Base-by-base conservation (phyloP, 2,113 vertebrate species). In the Cheirogaleus medius region DNA sequence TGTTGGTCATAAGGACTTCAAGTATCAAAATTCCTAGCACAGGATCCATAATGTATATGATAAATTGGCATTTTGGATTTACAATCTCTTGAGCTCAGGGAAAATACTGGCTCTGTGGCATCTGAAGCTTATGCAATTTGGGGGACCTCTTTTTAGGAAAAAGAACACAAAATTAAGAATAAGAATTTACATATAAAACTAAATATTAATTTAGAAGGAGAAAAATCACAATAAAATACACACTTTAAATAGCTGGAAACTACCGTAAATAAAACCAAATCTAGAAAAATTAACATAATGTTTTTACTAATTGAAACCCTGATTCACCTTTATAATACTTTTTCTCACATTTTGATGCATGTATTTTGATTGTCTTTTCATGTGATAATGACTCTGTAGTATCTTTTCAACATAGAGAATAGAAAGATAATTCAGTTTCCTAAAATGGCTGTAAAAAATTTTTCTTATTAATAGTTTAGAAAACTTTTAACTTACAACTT, bases 241-340 rank as follows among this genome's bases (percentile, higher is more conserved):
- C 4, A n/a, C 64, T 89, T 89, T 69, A 47, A 87, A 81, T 64
- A 94, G 23, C n/a, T 77, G 39, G 42, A 83, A 92, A 82, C 58
- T 77, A 37, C 0, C 9, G 27, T 58, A 90, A 92, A n/a, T 88
- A 68, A 96, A 95, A 91, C 47, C 95, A 74, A 93, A 83, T 60
- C 34, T 18, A 91, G 42, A 91, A 73, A 96, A 91, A 74, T 77
- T 29, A 76, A 39, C 17, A 64, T 49, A 25, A 82, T 49, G 3
- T n/a, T 73, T 91, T 94, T 82, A 39, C 10, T 82, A 76, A 56
- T 18, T 89, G 13, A 92, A 90, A 92, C 10, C 60, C 52, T 90
- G 54, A 60, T 23, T 13, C 52, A 86, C 32, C 3, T 77, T 44
- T 94, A 34, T 60, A 77, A 42, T 47, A 85, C 18, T 47, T 66